phyloP scores from a whole-genome alignment of 2,797 vertebrate genomes.

The Eurystomus glaucurus region DNA sequence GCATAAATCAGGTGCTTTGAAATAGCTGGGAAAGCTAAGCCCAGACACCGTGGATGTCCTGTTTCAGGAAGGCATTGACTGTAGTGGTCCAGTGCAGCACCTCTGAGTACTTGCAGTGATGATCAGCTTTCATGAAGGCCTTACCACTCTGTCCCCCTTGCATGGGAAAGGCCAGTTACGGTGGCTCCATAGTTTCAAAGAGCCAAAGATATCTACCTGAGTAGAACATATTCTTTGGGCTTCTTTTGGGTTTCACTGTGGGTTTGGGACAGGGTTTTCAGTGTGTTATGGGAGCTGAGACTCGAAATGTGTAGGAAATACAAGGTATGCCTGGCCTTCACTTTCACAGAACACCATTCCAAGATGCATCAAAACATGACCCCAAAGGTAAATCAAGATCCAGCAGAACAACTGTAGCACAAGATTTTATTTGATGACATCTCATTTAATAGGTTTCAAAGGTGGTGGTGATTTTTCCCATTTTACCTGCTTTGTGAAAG shows the following conservation, averaged over 20 bases:
- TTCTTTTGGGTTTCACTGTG: neutral
- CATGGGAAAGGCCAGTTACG: neutral
- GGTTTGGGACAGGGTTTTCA: neutral
- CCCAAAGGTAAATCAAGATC: neutral
- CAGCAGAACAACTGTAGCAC: neutral
- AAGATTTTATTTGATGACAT: neutral
- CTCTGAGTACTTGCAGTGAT: neutral
- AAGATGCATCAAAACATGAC: neutral
- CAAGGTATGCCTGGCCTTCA: neutral
- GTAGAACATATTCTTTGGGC: neutral
- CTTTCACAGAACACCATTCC: neutral
- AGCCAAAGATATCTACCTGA: neutral
- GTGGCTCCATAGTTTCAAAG: neutral
- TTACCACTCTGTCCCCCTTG: neutral
- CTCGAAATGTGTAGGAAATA: neutral
- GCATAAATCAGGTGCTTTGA: neutral
- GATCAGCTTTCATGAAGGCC: neutral
- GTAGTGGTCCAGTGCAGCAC: neutral
- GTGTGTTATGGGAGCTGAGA: neutral
- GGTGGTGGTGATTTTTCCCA: rapidly evolving
- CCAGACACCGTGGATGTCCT: rapidly evolving
- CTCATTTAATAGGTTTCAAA: neutral
- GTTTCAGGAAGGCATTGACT: neutral
- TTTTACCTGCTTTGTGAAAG: neutral
- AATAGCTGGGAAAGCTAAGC: neutral